phyloP scores from a whole-genome alignment of 2,888 invertebrate genomes.

The Heliconius cydno region DNA sequence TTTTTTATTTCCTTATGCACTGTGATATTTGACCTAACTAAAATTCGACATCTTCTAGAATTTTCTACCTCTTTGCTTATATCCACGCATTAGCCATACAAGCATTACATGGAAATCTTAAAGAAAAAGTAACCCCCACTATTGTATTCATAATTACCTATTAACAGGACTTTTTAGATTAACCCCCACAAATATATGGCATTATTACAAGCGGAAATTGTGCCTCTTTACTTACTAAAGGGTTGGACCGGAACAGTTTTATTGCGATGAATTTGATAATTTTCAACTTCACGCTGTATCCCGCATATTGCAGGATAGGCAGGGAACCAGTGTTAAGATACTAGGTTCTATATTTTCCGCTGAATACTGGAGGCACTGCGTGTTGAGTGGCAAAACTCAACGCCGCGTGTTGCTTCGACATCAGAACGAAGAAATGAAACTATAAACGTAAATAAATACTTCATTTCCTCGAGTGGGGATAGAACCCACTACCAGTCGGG shows the following conservation, averaged over 20 bases:
- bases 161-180: constrained; percentile 46
- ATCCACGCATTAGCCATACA: constrained; percentile 40
- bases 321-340: too few species aligned
- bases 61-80: constrained; percentile 13
- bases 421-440: too few species aligned
- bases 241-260: constrained; percentile 40
- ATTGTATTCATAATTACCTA: constrained; percentile 57
- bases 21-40: not conserved
- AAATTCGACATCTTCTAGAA: constrained; percentile 25
- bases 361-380: too few species aligned
- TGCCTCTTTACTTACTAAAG: constrained; percentile 47
- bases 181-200: constrained; percentile 48
- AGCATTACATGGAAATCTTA: constrained; percentile 40
- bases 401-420: too few species aligned
- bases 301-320: too few species aligned
- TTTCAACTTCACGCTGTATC: not conserved
- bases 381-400: too few species aligned
- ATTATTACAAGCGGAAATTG: constrained; percentile 57
- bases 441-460: too few species aligned
- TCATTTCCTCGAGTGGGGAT: too few species aligned
- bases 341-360: fast-evolving
- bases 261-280: constrained; percentile 28
- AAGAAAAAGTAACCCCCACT: constrained; percentile 51
- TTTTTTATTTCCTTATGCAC: too few species aligned
- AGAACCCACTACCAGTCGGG: too few species aligned